phyloP scores from a whole-genome alignment of 1,140 invertebrate genomes.

The Hypsibius dujardini region DNA sequence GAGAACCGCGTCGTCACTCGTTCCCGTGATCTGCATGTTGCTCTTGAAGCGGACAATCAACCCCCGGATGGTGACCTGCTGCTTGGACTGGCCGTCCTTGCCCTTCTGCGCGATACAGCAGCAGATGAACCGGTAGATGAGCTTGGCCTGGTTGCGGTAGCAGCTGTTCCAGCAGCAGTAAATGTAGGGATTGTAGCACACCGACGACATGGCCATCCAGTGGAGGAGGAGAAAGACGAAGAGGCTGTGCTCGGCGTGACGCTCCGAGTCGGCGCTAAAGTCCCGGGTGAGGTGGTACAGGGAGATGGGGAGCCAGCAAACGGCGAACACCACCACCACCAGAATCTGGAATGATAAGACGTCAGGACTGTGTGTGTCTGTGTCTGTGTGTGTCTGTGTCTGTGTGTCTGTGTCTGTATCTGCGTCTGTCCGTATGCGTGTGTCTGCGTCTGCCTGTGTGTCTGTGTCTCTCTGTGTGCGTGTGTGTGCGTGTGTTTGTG shows the following conservation, averaged over 20 bases:
- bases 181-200: conserved; percentile 40
- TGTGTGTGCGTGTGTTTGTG: no score
- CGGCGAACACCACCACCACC: conserved; percentile 38
- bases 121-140: background rate
- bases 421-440: no score
- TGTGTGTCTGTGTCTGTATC: no score
- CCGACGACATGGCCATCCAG: conserved; percentile 38
- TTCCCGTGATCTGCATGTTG: background rate
- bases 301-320: conserved; percentile 39
- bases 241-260: conserved; percentile 26
- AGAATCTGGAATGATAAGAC: conserved; percentile 21
- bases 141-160: conserved; percentile 7
- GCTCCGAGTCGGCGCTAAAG: conserved; percentile 23
- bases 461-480: no score
- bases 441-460: no score
- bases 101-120: background rate
- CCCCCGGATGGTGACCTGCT: background rate
- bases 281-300: conserved; percentile 35
- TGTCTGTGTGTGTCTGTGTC: no score
- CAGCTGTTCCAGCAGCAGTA: conserved; percentile 33
- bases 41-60: conserved; percentile 6
- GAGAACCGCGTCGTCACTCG: background rate
- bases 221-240: conserved; percentile 31
- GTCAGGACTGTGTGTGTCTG: no score
- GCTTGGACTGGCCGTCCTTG: background rate